Evolutionary conservation across 2,797 vertebrate genomes (phyloP), one percentile per base, ranked within the genome.

Genomic region (Lophius americanus): DNA sequence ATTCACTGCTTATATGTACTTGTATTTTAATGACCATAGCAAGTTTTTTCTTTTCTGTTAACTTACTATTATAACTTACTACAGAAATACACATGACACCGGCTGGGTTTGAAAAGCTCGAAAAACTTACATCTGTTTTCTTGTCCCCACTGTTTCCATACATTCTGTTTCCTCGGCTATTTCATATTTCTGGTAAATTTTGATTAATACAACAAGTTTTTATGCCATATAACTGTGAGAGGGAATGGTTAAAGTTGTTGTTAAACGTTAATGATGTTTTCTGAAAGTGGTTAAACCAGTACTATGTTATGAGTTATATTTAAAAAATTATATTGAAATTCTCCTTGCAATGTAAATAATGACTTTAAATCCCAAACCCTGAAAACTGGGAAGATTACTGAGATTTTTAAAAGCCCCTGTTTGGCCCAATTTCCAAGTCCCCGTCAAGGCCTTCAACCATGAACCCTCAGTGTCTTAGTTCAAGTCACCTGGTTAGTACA

Each of bases 211-310:
- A 72, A 69, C 8, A 56, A 49, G 70, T 70, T 60, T 63, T 58
- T 81, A 90, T 92, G 88, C 88, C 92, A 91, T 91, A 91, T 76
- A 51, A 85, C 69, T 60, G 75, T 75, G 65, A 66, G 36, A 32
- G 23, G 32, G 4, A 68, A 68, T 14, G 42, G 33, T 76, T 70
- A 32, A 4, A 56, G 43, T 52, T 73, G 44, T 51, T 76, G 38
- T 78, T 11, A 78, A 73, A 76, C 64, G 38, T 60, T 5, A 46
- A 49, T 42, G 23, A 9, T 59, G 53, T 14, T 10, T 59, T 73
- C 51, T 84, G 46, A 58, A 70, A 62, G 48, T 5, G 55, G 54
- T 60, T 68, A n/a, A 70, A 78, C 36, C 33, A 35, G 13, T 37
- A 49, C 35, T 13, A 35, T 56, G 13, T 0, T 4, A 64, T 67